Evolutionary conservation across 92 coral and sea anemone species (phyloP).

Genomic region (Metridium senile): DNA sequence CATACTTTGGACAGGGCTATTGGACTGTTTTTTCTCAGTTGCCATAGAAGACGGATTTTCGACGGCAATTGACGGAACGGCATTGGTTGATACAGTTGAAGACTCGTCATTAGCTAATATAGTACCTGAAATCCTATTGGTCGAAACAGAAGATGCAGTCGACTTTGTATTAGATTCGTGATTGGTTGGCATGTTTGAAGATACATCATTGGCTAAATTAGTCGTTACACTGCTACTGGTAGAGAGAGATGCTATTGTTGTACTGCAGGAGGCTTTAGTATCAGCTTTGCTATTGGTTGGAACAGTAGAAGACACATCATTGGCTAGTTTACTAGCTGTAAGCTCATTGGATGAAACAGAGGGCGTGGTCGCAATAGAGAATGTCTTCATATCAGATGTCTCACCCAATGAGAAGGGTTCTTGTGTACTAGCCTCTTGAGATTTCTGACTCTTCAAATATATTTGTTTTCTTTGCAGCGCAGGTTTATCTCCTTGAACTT

Average conservation of each 20-base stretch:
- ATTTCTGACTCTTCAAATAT: no score
- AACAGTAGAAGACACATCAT: not conserved
- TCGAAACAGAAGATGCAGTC: not conserved
- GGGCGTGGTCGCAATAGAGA: not conserved
- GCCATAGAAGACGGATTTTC: not conserved
- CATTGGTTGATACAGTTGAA: not conserved
- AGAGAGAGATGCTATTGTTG: not conserved
- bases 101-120: not conserved
- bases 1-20: not conserved
- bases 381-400: no score
- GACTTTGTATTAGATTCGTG: not conserved
- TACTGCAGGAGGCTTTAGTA: no score
- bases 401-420: no score
- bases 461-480: no score
- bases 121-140: not conserved
- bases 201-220: slow-evolving; percentile 1
- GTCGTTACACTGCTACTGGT: not conserved
- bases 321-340: not conserved
- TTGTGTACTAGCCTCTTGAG: no score
- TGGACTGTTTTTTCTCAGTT: not conserved
- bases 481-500: no score
- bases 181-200: not conserved
- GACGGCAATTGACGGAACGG: not conserved
- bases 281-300: slow-evolving; percentile 2
- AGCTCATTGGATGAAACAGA: not conserved